Conservation (phyloP, 2,797 vertebrate species). For the Otolemur crassicaudatus region DNA sequence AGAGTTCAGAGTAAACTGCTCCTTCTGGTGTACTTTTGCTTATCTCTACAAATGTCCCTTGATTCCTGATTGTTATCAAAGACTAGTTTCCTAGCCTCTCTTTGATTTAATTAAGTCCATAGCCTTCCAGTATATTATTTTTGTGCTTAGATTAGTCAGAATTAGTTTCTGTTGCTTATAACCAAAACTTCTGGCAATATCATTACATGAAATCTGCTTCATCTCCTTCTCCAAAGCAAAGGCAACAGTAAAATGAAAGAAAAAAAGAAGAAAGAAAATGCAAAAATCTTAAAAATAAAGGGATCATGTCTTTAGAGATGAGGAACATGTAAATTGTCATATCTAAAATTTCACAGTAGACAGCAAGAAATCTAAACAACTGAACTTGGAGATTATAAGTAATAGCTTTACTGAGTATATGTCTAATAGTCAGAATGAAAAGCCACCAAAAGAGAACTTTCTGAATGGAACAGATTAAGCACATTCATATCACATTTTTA, state of each 20-base stretch:
- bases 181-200: neutral
- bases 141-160: neutral
- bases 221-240: slow-evolving; percentile 2
- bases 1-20: neutral
- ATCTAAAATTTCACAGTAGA: neutral
- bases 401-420: neutral
- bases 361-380: neutral
- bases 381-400: neutral
- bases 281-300: slow-evolving; percentile 10
- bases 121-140: neutral
- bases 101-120: neutral
- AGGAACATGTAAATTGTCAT: neutral
- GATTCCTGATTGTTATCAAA: neutral
- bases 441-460: neutral
- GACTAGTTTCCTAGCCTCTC: neutral
- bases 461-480: neutral
- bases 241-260: neutral
- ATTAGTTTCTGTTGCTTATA: neutral
- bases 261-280: neutral
- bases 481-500: neutral
- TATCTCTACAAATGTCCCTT: neutral
- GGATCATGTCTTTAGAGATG: neutral
- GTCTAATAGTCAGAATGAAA: neutral
- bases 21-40: neutral
- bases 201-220: neutral